phyloP scores from a whole-genome alignment of 2,797 vertebrate species.

The Myotis planiceps region DNA sequence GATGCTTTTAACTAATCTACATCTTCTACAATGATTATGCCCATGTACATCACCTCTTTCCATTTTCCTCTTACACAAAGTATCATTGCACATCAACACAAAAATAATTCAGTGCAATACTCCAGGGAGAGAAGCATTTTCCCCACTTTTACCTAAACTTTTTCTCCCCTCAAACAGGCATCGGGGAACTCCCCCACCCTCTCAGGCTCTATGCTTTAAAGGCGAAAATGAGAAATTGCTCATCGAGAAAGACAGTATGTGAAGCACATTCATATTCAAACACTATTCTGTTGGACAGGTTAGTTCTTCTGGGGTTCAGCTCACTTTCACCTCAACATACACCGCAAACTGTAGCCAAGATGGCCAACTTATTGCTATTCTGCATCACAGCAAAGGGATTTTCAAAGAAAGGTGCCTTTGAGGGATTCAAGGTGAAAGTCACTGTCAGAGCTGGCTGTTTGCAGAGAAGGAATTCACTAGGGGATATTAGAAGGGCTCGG shows the following conservation, averaged over 20 bases:
- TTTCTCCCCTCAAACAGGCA: not conserved
- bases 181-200: not conserved
- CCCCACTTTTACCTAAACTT: not conserved
- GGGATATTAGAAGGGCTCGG: slow-evolving; percentile 54
- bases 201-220: not conserved
- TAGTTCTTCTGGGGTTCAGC: slow-evolving; percentile 30
- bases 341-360: not conserved
- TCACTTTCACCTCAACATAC: not conserved
- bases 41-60: not conserved
- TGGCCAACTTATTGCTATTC: slow-evolving; percentile 57
- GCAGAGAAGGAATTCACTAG: slow-evolving; percentile 64
- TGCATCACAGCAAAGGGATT: slow-evolving; percentile 6
- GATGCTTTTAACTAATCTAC: not conserved
- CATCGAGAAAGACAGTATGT: not conserved
- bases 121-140: not conserved
- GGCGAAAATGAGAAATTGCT: not conserved
- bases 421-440: slow-evolving; percentile 66
- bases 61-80: not conserved
- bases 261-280: slow-evolving; percentile 12
- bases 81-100: not conserved
- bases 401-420: slow-evolving; percentile 52
- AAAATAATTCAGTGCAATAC: not conserved
- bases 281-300: not conserved
- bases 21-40: not conserved
- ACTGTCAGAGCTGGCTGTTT: slow-evolving; percentile 4